Conservation (phyloP, 2,797 vertebrate genomes). For the Diceros bicornis region DNA sequence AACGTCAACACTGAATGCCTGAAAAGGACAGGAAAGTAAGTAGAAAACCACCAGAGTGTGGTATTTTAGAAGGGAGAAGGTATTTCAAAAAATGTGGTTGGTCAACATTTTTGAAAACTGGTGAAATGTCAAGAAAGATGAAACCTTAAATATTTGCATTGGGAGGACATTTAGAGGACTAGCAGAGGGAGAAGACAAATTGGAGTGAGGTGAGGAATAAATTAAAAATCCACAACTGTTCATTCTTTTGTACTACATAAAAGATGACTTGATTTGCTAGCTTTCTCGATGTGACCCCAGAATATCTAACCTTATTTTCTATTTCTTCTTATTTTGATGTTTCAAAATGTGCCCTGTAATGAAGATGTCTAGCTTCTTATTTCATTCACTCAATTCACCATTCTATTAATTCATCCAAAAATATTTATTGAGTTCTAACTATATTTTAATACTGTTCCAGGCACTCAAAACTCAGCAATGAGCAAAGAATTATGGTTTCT, state of each 20-base stretch:
- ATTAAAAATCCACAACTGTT: not conserved
- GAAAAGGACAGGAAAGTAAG: not conserved
- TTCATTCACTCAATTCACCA: not conserved
- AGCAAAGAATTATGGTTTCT: not conserved
- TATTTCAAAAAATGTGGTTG: not conserved
- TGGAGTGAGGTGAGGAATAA: not conserved
- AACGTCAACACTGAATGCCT: not conserved
- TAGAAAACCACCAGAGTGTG: not conserved
- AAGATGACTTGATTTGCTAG: not conserved
- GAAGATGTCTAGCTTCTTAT: not conserved
- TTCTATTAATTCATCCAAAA: not conserved
- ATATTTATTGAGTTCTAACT: not conserved
- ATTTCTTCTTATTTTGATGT: not conserved
- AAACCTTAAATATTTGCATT: not conserved
- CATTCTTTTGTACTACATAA: not conserved
- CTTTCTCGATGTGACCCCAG: not conserved
- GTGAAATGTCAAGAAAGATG: not conserved
- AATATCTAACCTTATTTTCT: not conserved
- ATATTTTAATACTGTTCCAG: not conserved
- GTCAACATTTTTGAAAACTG: not conserved
- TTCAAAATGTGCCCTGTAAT: not conserved
- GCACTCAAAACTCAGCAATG: not conserved
- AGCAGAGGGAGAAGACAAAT: not conserved
- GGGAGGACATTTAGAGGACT: not conserved
- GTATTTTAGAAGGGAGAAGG: not conserved